Base-by-base conservation (phyloP, 2,888 invertebrate genomes). In the Taenaris catops region DNA sequence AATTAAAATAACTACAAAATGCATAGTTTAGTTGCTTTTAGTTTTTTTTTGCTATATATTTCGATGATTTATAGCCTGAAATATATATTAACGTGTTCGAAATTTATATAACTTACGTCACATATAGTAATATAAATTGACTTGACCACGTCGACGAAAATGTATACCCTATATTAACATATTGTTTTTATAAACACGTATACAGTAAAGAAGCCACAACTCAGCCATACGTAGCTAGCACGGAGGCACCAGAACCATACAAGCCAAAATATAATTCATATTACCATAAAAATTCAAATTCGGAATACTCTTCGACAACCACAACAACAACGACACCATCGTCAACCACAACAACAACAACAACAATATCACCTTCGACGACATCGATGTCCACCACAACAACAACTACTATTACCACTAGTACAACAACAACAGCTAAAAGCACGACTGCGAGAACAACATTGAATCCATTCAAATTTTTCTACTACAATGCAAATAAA, bases 161-260 rank as follows among this genome's bases (percentile, higher is more conserved):
- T n/a, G n/a, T 14, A 14, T 14, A 2, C 14, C 4, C 3, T 14
- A 14, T 59, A 71, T 65, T 78, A 81, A 81, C 75, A 41, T 53
- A 46, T 63, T n/a, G n/a, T n/a, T 68, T 53, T 63, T 58, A 57
- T 57, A 51, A 53, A 62, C 51, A 61, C 60, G 56, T 53, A 48
- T 36, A 66, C 75, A 86, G 86, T 73, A 71, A 68, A 55, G 83
- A 83, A 68, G 81, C 63, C 41, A 75, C 76, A 33, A 86, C 86
- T 68, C 70, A 76, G 62, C 75, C 83, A 55, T 84, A 78, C 63
- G 65, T 72, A 61, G 49, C 67, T 66, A 83, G 69, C 55, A 75
- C 80, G 42, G 42, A 66, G 55, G 58, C 66, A 51, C 58, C 69
- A 58, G 56, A 57, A 51, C 49, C 50, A 44, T 53, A 53, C 49